Evolutionary conservation across 2,797 vertebrate species (phyloP), one percentile per base, ranked within the genome.

Genomic region (Eulemur coronatus): DNA sequence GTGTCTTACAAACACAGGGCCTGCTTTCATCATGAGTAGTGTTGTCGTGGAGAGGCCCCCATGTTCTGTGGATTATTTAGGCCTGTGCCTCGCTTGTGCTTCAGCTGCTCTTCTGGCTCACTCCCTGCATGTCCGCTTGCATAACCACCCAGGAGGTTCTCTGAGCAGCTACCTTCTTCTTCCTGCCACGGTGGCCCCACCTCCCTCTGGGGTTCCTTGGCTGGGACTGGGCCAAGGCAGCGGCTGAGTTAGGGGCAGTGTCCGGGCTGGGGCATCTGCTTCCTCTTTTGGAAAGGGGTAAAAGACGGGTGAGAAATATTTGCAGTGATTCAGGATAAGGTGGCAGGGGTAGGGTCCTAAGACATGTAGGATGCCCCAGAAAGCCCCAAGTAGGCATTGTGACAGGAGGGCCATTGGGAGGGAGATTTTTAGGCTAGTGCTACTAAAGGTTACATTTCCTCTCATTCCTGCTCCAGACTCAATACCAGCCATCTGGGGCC

Each of bases 1-100:
- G 12, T 10, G 13, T 43, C 69, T 38, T 65, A 8, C 17, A 33
- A 41, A 1, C 33, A 2, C 0, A 26, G 30, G 6, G 5, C 5
- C 10, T 10, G 2, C 5, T 57, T 79, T 50, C 17, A 15, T 38
- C 33, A 1, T 3, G 22, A 28, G 35, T 30, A 17, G 4, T 35
- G 30, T 28, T 18, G 72, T 57, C 8, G 2, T 22, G 22, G 30
- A 61, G 28, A 55, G 22, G 84, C 5, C 5, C 13, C 24, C 33
- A 35, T 15, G n/a, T n/a, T 76, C 38, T 43, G 4, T 50, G 61
- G 59, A 17, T 59, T 17, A 0, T 18, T 33, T 59, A 9, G 4
- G 1, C 69, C n/a, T 41, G 57, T 7, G 50, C 20, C 43, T 89
- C 28, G 2, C 57, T 78, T 85, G 38, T 55, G 14, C 17, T 18